These are phyloP conservation scores for Pogoniulus pusillus DNA, from an alignment of 2,797 vertebrate genomes.

Conservation along the genomic window DNA sequence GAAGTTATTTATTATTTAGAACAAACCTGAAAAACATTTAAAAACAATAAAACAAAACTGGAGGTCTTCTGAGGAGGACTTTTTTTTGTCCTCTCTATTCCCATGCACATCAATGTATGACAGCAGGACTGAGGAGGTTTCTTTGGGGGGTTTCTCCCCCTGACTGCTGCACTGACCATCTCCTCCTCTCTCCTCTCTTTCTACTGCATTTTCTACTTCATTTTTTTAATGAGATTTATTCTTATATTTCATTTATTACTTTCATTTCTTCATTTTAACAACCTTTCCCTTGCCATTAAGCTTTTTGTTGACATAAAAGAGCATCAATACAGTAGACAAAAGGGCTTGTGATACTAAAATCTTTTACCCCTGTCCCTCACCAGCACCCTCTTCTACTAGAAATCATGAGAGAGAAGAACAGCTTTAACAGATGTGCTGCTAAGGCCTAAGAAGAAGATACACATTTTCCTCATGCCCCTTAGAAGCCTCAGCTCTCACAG, in stretches of 20 bases:
- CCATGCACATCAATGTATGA: not conserved
- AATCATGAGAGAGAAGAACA: not conserved
- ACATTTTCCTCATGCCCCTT: not conserved
- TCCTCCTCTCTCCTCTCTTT: not conserved
- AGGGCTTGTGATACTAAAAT: not conserved
- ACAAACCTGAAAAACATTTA: not conserved
- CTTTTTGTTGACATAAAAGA: not conserved
- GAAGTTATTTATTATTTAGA: not conserved
- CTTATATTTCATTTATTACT: not conserved
- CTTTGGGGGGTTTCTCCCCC: fast-evolving
- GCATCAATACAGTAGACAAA: not conserved
- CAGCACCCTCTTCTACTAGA: not conserved
- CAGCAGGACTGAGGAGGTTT: not conserved
- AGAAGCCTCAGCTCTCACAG: not conserved
- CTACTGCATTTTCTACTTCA: not conserved
- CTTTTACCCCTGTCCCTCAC: not conserved
- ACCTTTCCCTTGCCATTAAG: not conserved
- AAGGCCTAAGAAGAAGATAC: not conserved
- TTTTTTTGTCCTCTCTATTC: not conserved
- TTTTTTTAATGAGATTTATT: not conserved
- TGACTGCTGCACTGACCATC: not conserved
- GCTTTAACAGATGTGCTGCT: fast-evolving
- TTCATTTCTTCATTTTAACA: not conserved
- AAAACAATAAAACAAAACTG: not conserved
- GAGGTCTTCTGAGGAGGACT: not conserved